Evolutionary conservation across 2,888 invertebrate species (phyloP).

Genomic region (Tenthredo mesomela): DNA sequence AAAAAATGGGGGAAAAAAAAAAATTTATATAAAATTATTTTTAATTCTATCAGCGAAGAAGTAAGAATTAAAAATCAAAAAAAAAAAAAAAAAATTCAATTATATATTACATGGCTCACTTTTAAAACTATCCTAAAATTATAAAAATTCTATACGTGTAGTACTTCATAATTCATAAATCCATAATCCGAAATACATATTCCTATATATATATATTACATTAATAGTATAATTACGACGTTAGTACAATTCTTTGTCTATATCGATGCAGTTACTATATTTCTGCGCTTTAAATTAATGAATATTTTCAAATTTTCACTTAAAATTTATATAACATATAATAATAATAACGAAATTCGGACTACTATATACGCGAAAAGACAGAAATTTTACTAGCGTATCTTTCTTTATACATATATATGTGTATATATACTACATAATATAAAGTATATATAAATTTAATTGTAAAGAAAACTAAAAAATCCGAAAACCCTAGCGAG

Average conservation of each 20-base stretch:
- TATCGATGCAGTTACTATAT: not conserved
- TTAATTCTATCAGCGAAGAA: not conserved
- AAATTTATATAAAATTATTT: not conserved
- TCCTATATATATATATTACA: conserved; percentile 20
- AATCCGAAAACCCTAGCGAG: conserved; percentile 40
- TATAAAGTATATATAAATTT: not conserved
- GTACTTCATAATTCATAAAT: conserved; percentile 58
- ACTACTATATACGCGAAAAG: conserved; percentile 19
- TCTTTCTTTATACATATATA: conserved; percentile 34
- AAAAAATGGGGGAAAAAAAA: no score
- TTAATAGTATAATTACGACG: conserved; percentile 5
- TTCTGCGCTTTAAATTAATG: not conserved
- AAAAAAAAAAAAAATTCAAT: no score
- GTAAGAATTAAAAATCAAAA: not conserved
- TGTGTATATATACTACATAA: conserved; percentile 43
- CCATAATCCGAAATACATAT: conserved; percentile 57
- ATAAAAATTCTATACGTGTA: conserved; percentile 35
- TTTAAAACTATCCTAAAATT: conserved; percentile 20
- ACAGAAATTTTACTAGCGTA: conserved; percentile 62
- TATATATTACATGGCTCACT: not conserved
- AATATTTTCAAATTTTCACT: not conserved
- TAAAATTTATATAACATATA: conserved; percentile 4
- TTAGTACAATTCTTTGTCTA: conserved; percentile 24
- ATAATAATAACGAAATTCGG: conserved; percentile 39
- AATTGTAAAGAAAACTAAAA: conserved; percentile 35